Conservation (phyloP, 2,113 vertebrate species). For the Ancistrus triradiatus region DNA sequence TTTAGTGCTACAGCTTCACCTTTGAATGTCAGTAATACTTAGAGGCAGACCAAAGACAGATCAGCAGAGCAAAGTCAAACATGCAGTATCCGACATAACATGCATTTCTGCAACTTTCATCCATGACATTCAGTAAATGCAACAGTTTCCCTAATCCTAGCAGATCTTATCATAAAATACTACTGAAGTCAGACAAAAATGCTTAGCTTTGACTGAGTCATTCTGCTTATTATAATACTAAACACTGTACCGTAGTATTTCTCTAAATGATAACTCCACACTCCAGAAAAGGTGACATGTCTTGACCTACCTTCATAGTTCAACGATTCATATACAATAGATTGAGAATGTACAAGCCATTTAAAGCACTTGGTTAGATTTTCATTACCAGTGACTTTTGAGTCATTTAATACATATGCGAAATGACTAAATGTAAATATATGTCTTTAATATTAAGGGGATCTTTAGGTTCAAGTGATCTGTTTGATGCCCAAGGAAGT, state of each 20-base stretch:
- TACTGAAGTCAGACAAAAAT: constrained; percentile 14
- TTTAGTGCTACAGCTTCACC: constrained; percentile 14
- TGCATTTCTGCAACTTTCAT: constrained; percentile 10
- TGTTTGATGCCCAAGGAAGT: too few relatives aligned
- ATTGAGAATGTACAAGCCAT: too few relatives aligned
- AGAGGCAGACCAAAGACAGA: constrained; percentile 26
- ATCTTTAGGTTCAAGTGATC: too few relatives aligned
- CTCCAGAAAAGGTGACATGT: too few relatives aligned
- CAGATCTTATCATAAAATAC: constrained; percentile 20
- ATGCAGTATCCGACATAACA: constrained; percentile 20
- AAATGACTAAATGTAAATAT: too few relatives aligned
- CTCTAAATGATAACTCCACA: constrained; percentile 1
- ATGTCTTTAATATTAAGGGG: background rate
- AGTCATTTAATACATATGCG: too few relatives aligned
- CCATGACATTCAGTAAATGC: constrained; percentile 12
- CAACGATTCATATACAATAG: too few relatives aligned
- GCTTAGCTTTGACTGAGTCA: background rate
- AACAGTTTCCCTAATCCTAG: constrained; percentile 26
- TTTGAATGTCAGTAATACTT: constrained; percentile 4
- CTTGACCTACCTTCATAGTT: too few relatives aligned
- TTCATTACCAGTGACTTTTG: too few relatives aligned
- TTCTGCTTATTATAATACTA: constrained; percentile 8
- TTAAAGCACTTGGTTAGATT: too few relatives aligned
- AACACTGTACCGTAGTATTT: constrained; percentile 2
- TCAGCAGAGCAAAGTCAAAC: constrained; percentile 1